phyloP scores from a whole-genome alignment of 2,797 vertebrate genomes.

The Chanos chanos region DNA sequence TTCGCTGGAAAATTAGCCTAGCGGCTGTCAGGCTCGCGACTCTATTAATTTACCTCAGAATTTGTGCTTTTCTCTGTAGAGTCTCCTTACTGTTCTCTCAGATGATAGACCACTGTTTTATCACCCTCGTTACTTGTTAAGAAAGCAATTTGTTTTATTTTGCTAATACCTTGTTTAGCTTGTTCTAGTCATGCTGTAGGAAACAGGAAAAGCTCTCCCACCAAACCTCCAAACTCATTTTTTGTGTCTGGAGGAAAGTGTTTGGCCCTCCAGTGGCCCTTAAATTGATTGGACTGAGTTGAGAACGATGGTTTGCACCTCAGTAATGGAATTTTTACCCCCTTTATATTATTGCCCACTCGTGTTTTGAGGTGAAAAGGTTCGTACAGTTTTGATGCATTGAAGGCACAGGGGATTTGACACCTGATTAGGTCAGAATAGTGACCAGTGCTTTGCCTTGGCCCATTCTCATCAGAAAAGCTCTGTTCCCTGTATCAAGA shows the following conservation, averaged over 20 bases:
- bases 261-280: slow-evolving; percentile 47
- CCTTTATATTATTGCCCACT: slow-evolving; percentile 42
- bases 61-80: too few relatives aligned
- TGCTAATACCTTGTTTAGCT: too few relatives aligned
- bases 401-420: slow-evolving; percentile 63
- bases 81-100: too few relatives aligned
- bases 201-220: too few relatives aligned
- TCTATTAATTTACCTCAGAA: neutral
- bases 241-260: slow-evolving; percentile 45
- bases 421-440: slow-evolving; percentile 43
- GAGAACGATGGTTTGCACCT: slow-evolving; percentile 47
- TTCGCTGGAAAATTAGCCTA: neutral
- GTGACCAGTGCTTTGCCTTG: slow-evolving; percentile 14
- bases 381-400: slow-evolving; percentile 63
- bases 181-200: too few relatives aligned
- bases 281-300: slow-evolving; percentile 53
- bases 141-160: too few relatives aligned
- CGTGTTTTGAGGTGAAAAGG: slow-evolving; percentile 45
- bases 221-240: too few relatives aligned
- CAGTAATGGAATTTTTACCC: slow-evolving; percentile 57
- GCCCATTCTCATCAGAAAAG: slow-evolving; percentile 22
- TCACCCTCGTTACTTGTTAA: too few relatives aligned
- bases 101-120: too few relatives aligned
- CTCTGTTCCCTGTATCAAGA: neutral
- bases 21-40: neutral